These are phyloP conservation scores for Seriola aureovittata DNA, from an alignment of 2,113 vertebrate species.

Conservation along the genomic window DNA sequence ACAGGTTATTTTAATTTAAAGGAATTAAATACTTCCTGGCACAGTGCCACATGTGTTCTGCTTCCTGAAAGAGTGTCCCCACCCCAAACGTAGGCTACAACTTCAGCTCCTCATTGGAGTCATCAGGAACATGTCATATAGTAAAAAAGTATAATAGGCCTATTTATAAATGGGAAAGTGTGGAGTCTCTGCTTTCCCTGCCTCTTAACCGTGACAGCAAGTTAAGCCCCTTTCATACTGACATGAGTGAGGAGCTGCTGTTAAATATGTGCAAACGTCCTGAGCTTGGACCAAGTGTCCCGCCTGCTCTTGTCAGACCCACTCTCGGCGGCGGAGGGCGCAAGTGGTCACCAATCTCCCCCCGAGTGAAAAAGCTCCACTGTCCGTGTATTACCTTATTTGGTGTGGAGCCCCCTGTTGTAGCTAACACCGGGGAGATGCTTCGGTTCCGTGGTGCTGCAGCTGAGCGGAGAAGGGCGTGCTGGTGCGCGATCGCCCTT, in stretches of 20 bases:
- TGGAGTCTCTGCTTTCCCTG: neutral
- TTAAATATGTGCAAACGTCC: neutral
- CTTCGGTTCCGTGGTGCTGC: slow-evolving; percentile 11
- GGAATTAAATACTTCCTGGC: neutral
- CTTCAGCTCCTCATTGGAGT: neutral
- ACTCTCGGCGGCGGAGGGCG: slow-evolving; percentile 76
- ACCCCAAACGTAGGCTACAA: neutral
- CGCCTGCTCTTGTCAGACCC: slow-evolving; percentile 43
- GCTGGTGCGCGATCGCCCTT: neutral
- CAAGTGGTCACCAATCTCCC: slow-evolving; percentile 48
- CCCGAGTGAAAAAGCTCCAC: slow-evolving; percentile 34
- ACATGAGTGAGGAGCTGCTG: neutral
- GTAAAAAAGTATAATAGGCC: too few relatives aligned
- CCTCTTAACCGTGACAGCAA: neutral
- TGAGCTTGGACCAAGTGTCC: neutral
- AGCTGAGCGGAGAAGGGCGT: neutral
- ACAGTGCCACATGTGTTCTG: neutral
- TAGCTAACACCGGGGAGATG: slow-evolving; percentile 65
- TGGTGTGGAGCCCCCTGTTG: slow-evolving; percentile 80
- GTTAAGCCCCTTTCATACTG: neutral
- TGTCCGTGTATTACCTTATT: slow-evolving; percentile 84
- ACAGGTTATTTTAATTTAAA: neutral
- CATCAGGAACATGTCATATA: neutral
- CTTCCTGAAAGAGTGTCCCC: neutral
- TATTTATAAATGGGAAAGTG: neutral